Evolutionary conservation across 2,888 invertebrate species (phyloP).

Genomic region (Hemicrepidius hirtus): DNA sequence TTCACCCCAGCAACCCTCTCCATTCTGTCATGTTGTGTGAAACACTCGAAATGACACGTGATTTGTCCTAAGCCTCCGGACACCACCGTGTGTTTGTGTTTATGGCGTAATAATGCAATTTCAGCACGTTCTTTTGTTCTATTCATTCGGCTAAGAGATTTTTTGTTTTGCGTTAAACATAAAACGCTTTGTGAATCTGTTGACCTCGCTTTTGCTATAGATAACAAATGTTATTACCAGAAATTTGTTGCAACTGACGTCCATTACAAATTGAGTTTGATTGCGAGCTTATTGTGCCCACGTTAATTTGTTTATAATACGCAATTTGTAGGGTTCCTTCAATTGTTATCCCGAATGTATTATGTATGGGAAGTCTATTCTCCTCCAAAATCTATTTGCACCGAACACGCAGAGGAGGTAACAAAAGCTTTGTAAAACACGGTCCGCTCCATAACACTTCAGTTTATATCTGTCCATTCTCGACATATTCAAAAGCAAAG

Average conservation of each 20-base stretch:
- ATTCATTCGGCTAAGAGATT: conserved; percentile 53
- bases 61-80: conserved; percentile 55
- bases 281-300: conserved; percentile 25
- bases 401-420: conserved; percentile 21
- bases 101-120: conserved; percentile 55
- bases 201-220: conserved; percentile 24
- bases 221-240: conserved; percentile 28
- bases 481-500: too few relatives aligned
- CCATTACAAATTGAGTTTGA: conserved; percentile 38
- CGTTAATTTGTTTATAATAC: conserved; percentile 41
- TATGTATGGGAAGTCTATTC: conserved; percentile 36
- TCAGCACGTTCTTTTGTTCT: conserved; percentile 54
- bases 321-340: conserved; percentile 20
- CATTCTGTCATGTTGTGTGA: conserved; percentile 50
- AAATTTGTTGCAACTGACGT: conserved; percentile 30
- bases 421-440: conserved; percentile 17
- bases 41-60: conserved; percentile 58
- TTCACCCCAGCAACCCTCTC: conserved; percentile 47
- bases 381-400: conserved; percentile 33
- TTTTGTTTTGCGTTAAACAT: conserved; percentile 43
- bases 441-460: conserved; percentile 8
- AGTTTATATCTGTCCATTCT: conserved; percentile 10
- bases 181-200: conserved; percentile 24
- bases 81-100: conserved; percentile 52
- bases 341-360: conserved; percentile 33